These are phyloP conservation scores for Chaetodon trifasciatus DNA, from an alignment of 2,797 vertebrate genomes.

Conservation along the genomic window DNA sequence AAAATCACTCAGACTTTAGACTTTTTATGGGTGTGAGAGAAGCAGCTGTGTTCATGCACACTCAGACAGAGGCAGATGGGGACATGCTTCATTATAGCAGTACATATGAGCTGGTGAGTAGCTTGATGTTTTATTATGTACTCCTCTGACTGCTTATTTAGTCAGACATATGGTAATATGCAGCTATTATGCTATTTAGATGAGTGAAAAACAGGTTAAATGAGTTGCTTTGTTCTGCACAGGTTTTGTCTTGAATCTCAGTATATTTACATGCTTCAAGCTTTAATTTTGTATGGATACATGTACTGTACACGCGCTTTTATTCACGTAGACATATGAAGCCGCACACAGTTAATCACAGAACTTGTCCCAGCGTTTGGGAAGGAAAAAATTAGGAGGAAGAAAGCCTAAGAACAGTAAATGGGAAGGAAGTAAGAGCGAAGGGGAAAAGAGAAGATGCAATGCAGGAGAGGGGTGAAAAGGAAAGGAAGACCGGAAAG, in stretches of 20 bases:
- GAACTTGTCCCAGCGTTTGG: background rate
- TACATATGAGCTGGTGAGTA: slow-evolving; percentile 74
- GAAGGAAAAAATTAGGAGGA: background rate
- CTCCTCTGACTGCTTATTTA: slow-evolving; percentile 79
- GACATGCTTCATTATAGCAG: slow-evolving; percentile 75
- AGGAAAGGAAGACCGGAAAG: slow-evolving; percentile 3
- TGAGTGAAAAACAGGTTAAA: slow-evolving; percentile 71
- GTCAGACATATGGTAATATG: slow-evolving; percentile 73
- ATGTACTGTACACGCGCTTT: background rate
- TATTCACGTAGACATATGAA: background rate
- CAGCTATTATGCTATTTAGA: slow-evolving; percentile 71
- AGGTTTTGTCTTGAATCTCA: slow-evolving; percentile 56
- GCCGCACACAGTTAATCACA: slow-evolving; percentile 12
- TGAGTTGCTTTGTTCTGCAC: slow-evolving; percentile 49
- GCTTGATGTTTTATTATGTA: slow-evolving; percentile 76
- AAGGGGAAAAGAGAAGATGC: background rate
- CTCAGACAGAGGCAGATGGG: slow-evolving; percentile 74
- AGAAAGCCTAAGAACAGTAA: background rate
- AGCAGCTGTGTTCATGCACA: slow-evolving; percentile 68
- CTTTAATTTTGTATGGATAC: background rate
- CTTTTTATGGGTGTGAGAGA: slow-evolving; percentile 48
- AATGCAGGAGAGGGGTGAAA: slow-evolving; percentile 16
- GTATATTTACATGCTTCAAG: slow-evolving; percentile 40
- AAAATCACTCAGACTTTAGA: slow-evolving; percentile 68
- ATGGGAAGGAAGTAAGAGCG: background rate